Evolutionary conservation across 1,140 invertebrate species (phyloP), one percentile per base, ranked within the genome.

Genomic region (Brachionus rubens): DNA sequence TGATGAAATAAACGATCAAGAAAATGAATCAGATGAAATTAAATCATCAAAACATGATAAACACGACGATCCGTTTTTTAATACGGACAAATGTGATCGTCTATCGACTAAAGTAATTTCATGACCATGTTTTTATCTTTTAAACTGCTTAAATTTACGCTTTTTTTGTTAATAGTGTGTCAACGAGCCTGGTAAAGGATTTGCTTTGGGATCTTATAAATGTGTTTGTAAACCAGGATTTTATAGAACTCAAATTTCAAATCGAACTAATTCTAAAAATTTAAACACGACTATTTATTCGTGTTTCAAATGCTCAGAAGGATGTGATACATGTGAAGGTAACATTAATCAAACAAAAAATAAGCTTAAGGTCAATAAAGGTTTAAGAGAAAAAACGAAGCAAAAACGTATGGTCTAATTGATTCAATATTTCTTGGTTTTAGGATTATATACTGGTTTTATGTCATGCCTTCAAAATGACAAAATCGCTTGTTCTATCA

Each of bases 1-100:
- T 50, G 43, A 50, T 7, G 19, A 54, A 28, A 7, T 6, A n/a
- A n/a, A n/a, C n/a, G n/a, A n/a, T n/a, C n/a, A n/a, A 5, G 68
- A 54, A 12, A 48, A 72, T 7, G 16, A 47, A 5, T 43, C 62
- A 0, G 33, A 36, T 36, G 3, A 3, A 9, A 36, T 36, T 36
- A 36, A 5, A 5, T 56, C 52, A 14, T 14, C 4, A 46, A 46
- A 16, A 26, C 40, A 21, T 1, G 24, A 65, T 43, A 65, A 65
- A 24, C 12, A 65, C 41, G 24, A 65, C 9, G 50, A 72, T 16
- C 46, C 46, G n/a, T 72, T 72, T 50, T 54, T 33, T 50, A 50
- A 72, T 28, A 72, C 68, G 26, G 46, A 72, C 16, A 72, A 72
- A 72, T 72, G 68, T 26, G 68, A 72, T 46, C 46, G 68, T 19